Evolutionary conservation across 2,113 vertebrate genomes (phyloP), one percentile per base, ranked within the genome.

Genomic region (Poeciliopsis occidentalis): DNA sequence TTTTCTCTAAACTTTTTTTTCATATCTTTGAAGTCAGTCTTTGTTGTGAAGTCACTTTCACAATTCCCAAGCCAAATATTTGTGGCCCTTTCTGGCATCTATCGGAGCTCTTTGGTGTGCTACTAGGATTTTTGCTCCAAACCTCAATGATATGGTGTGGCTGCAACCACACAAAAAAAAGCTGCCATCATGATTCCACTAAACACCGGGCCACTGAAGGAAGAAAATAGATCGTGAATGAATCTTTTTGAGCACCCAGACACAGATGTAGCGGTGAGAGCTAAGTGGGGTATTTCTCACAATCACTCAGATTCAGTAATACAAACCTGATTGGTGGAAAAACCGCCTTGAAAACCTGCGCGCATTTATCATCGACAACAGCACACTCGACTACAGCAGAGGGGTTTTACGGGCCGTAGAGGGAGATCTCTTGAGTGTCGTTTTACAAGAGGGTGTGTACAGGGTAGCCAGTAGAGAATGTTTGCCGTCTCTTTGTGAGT

Each of bases 111-210:
- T 57, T 64, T 67, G 60, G 64, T 57, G 4, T 27, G 19, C 60
- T 37, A 2, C 51, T 26, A 15, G 60, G 29, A 29, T 75, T 75
- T 78, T 69, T 34, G 61, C 41, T 78, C 77, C 71, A 73, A 78
- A 41, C 27, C 60, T 6, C 11, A 27, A 73, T 73, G 34, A 81
- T n/a, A 81, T 22, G 41, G 69, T 63, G 26, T 47, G 37, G 41
- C 39, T 30, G 41, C 64, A 73, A 87, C 85, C 89, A 69, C 85
- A 79, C 61, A 70, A 78, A 47, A 34, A 34, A 79, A 54, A 65
- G 44, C 61, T 39, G 3, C 51, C 70, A 64, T 78, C 70, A 67
- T 12, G 44, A 78, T 76, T 67, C 80, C 78, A 41, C 76, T 68
- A 76, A 77, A 66, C 1, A 19, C 47, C 1, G 34, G 69, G 63